phyloP scores from a whole-genome alignment of 1,140 invertebrate species.

The Saccostrea glomerata region DNA sequence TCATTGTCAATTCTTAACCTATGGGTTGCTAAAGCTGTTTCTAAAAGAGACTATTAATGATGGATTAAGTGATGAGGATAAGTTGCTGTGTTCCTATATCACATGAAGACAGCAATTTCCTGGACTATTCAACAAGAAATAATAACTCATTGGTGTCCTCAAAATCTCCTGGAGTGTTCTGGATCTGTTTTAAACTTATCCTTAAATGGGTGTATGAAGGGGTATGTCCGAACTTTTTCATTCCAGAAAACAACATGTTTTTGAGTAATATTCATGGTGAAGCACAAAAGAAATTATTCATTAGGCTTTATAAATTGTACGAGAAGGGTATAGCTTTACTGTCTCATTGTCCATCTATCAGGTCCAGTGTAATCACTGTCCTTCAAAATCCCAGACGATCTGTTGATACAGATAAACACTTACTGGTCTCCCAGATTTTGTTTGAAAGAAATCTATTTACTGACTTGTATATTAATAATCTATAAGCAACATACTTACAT shows the following conservation, averaged over 20 bases:
- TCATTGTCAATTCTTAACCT: neutral
- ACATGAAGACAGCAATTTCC: neutral
- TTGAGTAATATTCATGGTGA: neutral
- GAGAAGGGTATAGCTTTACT: neutral
- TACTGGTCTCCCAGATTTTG: neutral
- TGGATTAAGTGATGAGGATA: constrained; percentile 6
- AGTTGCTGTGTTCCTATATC: neutral
- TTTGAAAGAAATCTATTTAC: neutral
- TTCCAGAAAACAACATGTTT: neutral
- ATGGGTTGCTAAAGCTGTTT: neutral
- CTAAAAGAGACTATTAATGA: neutral
- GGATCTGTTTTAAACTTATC: neutral
- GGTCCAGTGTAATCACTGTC: neutral
- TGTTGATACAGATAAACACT: neutral
- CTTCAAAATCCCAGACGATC: neutral
- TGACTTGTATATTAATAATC: neutral
- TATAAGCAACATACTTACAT: no score
- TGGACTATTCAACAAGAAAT: neutral
- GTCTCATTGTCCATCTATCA: neutral
- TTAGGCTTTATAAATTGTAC: neutral
- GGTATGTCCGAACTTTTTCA: neutral
- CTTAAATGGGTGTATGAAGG: neutral
- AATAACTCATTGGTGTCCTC: neutral
- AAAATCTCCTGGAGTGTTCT: neutral
- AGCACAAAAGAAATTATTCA: neutral